Conservation (phyloP, 1,140 invertebrate genomes). For the Drosophila bocqueti region DNA sequence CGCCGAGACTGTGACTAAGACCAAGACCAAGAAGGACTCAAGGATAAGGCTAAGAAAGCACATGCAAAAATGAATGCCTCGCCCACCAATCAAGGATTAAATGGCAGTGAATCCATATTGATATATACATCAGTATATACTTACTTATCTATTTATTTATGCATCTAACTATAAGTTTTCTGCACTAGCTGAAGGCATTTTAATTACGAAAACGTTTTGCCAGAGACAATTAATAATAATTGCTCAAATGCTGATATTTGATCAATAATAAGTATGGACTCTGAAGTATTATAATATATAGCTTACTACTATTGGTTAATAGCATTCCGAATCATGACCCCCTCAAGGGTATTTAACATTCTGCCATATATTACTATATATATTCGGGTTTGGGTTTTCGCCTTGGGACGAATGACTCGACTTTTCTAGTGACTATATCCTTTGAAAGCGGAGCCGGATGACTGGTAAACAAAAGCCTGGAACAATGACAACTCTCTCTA, state of each 20-base stretch:
- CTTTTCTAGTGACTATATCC: slow-evolving; percentile 23
- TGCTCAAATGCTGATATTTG: not conserved
- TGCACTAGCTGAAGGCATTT: not conserved
- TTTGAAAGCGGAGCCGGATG: slow-evolving; percentile 33
- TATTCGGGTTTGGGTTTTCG: not conserved
- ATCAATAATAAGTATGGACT: not conserved
- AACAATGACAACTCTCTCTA: slow-evolving; percentile 30
- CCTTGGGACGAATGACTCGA: slow-evolving; percentile 22
- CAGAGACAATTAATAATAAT: not conserved
- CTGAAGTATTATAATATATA: not conserved
- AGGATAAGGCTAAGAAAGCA: slow-evolving; percentile 39
- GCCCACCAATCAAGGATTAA: slow-evolving; percentile 41
- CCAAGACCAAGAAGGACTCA: slow-evolving; percentile 1
- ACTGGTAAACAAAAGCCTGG: slow-evolving; percentile 56
- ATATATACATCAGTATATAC: not conserved
- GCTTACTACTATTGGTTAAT: not conserved
- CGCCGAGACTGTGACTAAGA: slow-evolving; percentile 4
- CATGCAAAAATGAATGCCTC: slow-evolving; percentile 63
- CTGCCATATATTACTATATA: no score
- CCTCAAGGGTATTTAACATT: not conserved
- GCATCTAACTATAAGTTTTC: not conserved
- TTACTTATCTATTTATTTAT: not conserved
- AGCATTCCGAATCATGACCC: not conserved
- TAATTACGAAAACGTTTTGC: not conserved
- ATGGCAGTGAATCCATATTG: slow-evolving; percentile 1